Percentiles rank a stretch among this genome's conserved stretches.
phyloP scores from a whole-genome alignment of 2,888 invertebrate genomes.

The Cylindroiulus punctatus region DNA sequence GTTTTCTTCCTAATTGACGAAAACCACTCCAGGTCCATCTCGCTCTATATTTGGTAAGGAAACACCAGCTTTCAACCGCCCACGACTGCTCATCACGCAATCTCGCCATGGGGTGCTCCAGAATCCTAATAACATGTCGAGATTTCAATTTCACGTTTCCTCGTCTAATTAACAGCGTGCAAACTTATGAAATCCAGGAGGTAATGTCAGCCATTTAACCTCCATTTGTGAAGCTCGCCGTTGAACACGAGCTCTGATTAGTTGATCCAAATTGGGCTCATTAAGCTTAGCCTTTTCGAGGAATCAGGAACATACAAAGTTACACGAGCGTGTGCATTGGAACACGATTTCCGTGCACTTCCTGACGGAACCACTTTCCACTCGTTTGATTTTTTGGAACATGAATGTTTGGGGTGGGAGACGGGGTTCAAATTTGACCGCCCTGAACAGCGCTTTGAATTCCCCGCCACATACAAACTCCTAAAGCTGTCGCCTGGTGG shows the following conservation, averaged over 20 bases:
- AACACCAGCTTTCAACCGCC: background rate
- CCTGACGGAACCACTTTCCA: background rate
- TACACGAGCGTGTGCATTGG: background rate
- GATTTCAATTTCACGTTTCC: conserved; percentile 11
- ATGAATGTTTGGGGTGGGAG: background rate
- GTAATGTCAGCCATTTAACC: conserved; percentile 2
- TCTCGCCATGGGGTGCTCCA: background rate
- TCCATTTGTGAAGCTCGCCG: background rate
- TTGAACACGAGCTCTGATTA: background rate
- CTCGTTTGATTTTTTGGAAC: background rate
- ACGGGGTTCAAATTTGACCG: background rate
- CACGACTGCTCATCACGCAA: conserved; percentile 14
- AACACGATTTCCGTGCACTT: background rate
- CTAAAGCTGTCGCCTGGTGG: background rate
- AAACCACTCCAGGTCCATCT: background rate
- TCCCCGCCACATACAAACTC: background rate
- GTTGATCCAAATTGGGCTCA: background rate
- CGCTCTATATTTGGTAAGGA: background rate
- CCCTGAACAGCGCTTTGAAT: background rate
- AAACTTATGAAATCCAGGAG: background rate
- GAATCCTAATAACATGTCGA: background rate
- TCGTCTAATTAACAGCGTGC: background rate
- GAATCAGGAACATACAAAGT: background rate
- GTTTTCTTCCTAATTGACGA: background rate
- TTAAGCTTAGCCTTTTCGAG: background rate